Base-by-base conservation (phyloP, 1,140 invertebrate species). In the Trachymyrmex cornetzi region DNA sequence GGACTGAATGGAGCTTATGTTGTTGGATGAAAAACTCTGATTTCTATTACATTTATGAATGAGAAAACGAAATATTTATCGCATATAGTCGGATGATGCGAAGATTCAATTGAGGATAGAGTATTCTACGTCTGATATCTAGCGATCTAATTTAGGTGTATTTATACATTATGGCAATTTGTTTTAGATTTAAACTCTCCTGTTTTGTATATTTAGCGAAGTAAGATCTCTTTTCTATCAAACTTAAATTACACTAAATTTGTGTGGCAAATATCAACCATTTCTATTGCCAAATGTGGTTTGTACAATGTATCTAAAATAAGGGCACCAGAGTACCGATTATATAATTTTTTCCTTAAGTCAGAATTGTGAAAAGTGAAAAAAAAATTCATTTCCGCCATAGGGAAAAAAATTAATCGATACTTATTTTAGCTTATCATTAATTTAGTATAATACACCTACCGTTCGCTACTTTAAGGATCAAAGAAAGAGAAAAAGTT, bases 1-100 rank as follows among this genome's bases (percentile, higher is more conserved):
- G 92, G 89, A 92, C 90, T 92, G 89, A 89, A 89, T 74, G 71
- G 74, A 89, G 30, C 57, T 88, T 80, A 85, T 77, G 48, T 71
- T 72, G n/a, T 71, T 86, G 61, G n/a, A 11, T 89, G 69, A 79
- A 27, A 24, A 85, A 53, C 22, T 77, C 19, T 6, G 6, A 57
- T 66, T 57, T 79, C n/a, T 53, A 19, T 72, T 75, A 77, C 55
- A 48, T 2, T 44, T 12, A 22, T 6, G 24, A 50, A n/a, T 53
- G n/a, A 81, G 6, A 48, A 50, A 53, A 24, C 22, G 11, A 66
- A n/a, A 79, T 79, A 44, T 85, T 44, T 57, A 30, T 55, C 22
- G 3, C 9, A 24, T 14, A 72, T 19, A 19, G 38, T 64, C 22
- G 1, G 2, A 57, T 27, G 9, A 72, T 34, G n/a, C 24, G n/a